Percentiles rank a stretch among this genome's conserved stretches.
These are phyloP conservation scores for Sturnus vulgaris DNA, from an alignment of 2,113 vertebrate species.

Conservation along the genomic window DNA sequence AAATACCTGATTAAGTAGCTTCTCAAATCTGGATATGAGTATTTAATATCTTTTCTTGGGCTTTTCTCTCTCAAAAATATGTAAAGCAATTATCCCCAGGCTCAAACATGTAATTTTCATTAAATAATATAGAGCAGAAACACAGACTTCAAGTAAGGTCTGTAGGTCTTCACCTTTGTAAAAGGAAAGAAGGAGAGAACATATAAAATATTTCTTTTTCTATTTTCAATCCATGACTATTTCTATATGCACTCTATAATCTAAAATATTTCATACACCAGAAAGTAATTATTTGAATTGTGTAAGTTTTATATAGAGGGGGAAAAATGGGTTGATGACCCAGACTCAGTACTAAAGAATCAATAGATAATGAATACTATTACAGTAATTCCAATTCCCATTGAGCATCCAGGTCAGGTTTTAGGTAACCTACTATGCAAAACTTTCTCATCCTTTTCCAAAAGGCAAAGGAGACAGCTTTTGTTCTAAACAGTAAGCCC, in stretches of 20 bases:
- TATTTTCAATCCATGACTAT: neutral
- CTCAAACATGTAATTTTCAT: neutral
- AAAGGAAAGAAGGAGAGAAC: neutral
- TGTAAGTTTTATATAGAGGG: neutral
- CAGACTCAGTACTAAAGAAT: neutral
- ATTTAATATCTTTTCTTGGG: neutral
- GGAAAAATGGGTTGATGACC: neutral
- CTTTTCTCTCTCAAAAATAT: neutral
- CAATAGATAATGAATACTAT: neutral
- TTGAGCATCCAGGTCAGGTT: neutral
- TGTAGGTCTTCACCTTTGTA: neutral
- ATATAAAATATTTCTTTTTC: neutral
- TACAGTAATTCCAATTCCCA: neutral
- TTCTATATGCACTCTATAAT: neutral
- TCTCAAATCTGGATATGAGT: neutral
- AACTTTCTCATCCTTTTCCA: constrained; percentile 7
- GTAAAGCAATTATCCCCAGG: neutral
- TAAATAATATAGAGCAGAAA: neutral
- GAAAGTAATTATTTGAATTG: neutral
- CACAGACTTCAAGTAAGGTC: neutral
- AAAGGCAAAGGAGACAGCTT: neutral
- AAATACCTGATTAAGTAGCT: neutral
- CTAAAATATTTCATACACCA: neutral
- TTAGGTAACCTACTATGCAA: neutral
- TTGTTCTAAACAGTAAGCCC: neutral